Conservation (phyloP, 2,888 invertebrate species). For the Rambutsinella grinnellia region DNA sequence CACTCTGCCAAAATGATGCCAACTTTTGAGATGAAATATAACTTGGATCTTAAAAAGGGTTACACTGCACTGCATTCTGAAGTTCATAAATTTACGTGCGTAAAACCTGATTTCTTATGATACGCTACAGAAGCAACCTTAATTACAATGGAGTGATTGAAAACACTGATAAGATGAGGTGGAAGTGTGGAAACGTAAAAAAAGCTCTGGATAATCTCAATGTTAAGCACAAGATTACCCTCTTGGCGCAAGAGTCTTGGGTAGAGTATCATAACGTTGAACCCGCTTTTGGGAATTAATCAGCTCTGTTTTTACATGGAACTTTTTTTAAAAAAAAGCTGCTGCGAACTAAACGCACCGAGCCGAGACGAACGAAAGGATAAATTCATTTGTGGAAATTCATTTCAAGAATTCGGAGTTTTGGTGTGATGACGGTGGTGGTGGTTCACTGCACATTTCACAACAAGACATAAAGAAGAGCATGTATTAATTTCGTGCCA, state of each 20-base stretch:
- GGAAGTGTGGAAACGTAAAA: background rate
- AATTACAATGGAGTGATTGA: background rate
- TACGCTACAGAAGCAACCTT: background rate
- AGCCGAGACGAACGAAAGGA: constrained; percentile 5
- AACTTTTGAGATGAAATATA: background rate
- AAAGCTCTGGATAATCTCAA: too few relatives aligned
- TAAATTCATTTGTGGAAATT: too few relatives aligned
- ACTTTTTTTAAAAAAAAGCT: background rate
- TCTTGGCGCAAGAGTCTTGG: too few relatives aligned
- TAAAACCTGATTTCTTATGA: background rate
- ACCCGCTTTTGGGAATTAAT: background rate
- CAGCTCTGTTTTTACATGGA: background rate
- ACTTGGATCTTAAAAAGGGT: background rate
- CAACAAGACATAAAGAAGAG: background rate
- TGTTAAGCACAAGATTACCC: too few relatives aligned
- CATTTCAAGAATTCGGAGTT: background rate
- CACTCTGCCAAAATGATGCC: background rate
- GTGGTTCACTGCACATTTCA: constrained; percentile 9
- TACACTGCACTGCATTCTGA: background rate
- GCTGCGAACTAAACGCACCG: background rate
- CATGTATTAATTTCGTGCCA: background rate
- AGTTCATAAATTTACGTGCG: background rate
- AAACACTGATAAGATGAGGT: background rate
- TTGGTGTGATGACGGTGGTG: background rate
- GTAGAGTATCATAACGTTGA: too few relatives aligned